Conservation (phyloP, 2,113 vertebrate genomes). For the Tachycineta bicolor region DNA sequence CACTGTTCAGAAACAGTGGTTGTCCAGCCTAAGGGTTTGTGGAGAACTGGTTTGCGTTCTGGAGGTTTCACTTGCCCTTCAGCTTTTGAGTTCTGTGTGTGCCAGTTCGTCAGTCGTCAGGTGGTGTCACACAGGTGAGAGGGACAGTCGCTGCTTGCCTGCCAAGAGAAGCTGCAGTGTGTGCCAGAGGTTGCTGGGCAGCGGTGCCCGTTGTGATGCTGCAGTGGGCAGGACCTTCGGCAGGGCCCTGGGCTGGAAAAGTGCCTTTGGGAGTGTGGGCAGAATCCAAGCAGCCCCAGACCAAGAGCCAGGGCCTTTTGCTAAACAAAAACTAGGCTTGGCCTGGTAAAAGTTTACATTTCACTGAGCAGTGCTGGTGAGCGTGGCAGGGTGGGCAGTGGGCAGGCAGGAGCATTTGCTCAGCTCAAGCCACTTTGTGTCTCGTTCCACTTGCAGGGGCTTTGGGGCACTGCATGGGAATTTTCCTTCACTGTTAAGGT, state of each 20-base stretch:
- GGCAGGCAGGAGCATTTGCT: background rate
- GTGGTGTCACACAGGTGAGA: fast-evolving
- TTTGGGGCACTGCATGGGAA: background rate
- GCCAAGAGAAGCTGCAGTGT: fast-evolving
- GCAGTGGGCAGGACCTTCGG: fast-evolving
- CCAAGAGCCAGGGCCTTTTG: background rate
- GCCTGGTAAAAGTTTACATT: background rate
- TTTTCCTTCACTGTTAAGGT: background rate
- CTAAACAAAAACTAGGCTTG: background rate
- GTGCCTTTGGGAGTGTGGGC: background rate
- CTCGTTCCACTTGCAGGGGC: background rate
- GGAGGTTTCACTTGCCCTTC: background rate
- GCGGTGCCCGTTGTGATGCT: background rate
- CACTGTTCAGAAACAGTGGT: background rate
- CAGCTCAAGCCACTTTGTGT: background rate
- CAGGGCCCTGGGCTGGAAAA: background rate
- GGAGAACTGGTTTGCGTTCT: background rate
- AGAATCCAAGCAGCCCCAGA: background rate
- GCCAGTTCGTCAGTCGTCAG: background rate
- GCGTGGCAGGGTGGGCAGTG: background rate
- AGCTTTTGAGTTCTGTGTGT: background rate
- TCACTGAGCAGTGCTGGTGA: background rate
- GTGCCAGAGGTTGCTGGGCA: background rate
- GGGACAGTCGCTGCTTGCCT: fast-evolving
- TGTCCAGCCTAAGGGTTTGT: background rate